A percentile compares a stretch with the other conserved stretches of the same genome.
These are phyloP conservation scores for Zoroaster sp. DNA, from an alignment of 53 echinoderm and acorn worm genomes.

Conservation along the genomic window DNA sequence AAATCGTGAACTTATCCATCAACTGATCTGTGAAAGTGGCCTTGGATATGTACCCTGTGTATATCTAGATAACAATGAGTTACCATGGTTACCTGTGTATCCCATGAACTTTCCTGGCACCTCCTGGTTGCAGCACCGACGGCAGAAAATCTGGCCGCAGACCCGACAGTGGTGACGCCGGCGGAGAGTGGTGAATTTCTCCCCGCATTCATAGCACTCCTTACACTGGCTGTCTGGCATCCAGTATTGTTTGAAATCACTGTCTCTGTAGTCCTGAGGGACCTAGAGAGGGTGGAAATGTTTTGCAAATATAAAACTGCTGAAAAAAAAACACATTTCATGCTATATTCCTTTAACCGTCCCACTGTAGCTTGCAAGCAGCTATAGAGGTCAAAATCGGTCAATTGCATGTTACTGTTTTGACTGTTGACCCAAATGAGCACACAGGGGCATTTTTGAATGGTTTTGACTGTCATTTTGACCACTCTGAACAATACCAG, in stretches of 20 bases:
- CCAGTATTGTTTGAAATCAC: constrained; percentile 89
- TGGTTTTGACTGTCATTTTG: too few species aligned
- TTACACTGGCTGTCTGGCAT: constrained; percentile 99
- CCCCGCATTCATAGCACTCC: constrained; percentile 96
- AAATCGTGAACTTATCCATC: too few species aligned
- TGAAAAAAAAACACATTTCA: not conserved
- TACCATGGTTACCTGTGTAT: constrained; percentile 71
- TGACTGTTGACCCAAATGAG: too few species aligned
- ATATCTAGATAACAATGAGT: too few species aligned
- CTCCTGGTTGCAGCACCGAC: constrained; percentile 92
- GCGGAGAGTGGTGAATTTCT: constrained; percentile 92
- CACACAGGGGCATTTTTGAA: too few species aligned
- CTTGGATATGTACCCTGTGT: too few species aligned
- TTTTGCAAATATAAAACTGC: not conserved
- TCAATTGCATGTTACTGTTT: too few species aligned
- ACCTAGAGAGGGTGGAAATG: constrained; percentile 28
- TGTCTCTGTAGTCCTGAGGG: constrained; percentile 72
- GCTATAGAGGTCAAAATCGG: too few species aligned
- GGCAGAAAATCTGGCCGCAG: constrained; percentile 95
- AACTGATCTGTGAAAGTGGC: too few species aligned
- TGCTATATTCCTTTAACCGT: not conserved
- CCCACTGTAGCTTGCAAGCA: not conserved
- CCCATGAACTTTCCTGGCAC: constrained; percentile 90
- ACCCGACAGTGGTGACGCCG: constrained; percentile 94
- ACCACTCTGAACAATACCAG: too few species aligned